Percentiles rank a stretch among this genome's conserved stretches.
Evolutionary conservation across 2,888 invertebrate species (phyloP).

Genomic region (Lithophane ornitopus): DNA sequence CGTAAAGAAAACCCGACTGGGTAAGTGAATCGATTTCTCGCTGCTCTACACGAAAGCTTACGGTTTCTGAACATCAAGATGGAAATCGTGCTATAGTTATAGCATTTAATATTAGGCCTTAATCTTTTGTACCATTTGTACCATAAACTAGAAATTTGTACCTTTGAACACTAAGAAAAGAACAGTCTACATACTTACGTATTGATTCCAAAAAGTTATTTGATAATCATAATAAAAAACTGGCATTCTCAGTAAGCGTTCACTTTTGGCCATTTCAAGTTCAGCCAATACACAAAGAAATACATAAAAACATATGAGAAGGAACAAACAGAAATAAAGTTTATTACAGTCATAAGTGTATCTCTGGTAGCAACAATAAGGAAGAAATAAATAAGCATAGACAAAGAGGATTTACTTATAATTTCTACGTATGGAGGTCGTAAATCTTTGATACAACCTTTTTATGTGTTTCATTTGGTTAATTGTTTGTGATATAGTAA

Average conservation of each 20-base stretch:
- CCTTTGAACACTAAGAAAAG: not conserved
- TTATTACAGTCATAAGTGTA: constrained; percentile 61
- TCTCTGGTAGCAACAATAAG: constrained; percentile 57
- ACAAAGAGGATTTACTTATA: constrained; percentile 43
- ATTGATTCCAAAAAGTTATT: not conserved
- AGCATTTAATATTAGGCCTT: not conserved
- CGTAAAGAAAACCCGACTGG: not conserved
- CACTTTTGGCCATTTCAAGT: constrained; percentile 22
- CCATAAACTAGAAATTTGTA: not conserved
- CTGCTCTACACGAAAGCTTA: not conserved
- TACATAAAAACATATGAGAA: constrained; percentile 44
- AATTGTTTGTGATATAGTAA: constrained; percentile 55
- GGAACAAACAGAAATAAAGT: constrained; percentile 61
- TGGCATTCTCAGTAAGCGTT: not conserved
- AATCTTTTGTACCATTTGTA: not conserved
- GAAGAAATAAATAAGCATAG: constrained; percentile 64
- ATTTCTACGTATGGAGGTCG: constrained; percentile 55
- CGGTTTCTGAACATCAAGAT: constrained; percentile 2
- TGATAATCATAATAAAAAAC: not conserved
- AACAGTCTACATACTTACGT: not conserved
- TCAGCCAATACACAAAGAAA: constrained; percentile 9
- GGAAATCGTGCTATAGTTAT: not conserved
- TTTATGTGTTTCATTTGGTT: constrained; percentile 65
- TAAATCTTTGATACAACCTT: constrained; percentile 60
- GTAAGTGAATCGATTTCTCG: constrained; percentile 5